These are phyloP conservation scores for Aythya baeri DNA, from an alignment of 2,113 vertebrate species.

Conservation along the genomic window DNA sequence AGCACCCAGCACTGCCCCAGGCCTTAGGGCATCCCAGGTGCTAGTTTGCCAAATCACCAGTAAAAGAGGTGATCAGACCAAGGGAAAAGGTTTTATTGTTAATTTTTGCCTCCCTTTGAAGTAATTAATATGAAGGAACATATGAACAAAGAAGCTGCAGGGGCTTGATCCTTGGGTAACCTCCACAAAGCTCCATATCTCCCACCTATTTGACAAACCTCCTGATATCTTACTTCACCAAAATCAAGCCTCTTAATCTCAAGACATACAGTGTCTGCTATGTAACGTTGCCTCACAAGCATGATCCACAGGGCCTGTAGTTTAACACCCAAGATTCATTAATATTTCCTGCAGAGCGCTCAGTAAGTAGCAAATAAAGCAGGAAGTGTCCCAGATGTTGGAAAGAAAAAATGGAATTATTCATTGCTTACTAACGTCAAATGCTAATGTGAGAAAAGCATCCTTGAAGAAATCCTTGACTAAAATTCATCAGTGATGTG, in stretches of 20 bases:
- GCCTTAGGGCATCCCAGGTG: accelerated
- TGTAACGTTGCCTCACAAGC: neutral
- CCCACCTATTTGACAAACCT: neutral
- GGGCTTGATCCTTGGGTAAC: neutral
- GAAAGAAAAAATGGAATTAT: constrained; percentile 77
- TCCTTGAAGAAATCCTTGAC: constrained; percentile 77
- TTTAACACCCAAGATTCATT: constrained; percentile 55
- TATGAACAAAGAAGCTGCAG: neutral
- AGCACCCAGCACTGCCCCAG: neutral
- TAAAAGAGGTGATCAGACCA: neutral
- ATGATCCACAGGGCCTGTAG: neutral
- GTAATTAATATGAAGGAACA: neutral
- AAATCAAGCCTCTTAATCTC: constrained; percentile 16
- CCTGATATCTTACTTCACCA: neutral
- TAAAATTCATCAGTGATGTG: constrained; percentile 73
- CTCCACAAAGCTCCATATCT: neutral
- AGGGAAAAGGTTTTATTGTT: neutral
- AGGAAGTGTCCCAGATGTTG: constrained; percentile 74
- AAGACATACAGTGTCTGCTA: neutral
- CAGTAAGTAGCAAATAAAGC: constrained; percentile 64
- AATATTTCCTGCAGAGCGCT: constrained; percentile 66
- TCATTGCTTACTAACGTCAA: constrained; percentile 76
- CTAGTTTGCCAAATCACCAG: accelerated
- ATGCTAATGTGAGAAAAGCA: constrained; percentile 74
- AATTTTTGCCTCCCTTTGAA: neutral